Evolutionary conservation across 1,140 invertebrate species (phyloP).

Genomic region (Telenomus remus): DNA sequence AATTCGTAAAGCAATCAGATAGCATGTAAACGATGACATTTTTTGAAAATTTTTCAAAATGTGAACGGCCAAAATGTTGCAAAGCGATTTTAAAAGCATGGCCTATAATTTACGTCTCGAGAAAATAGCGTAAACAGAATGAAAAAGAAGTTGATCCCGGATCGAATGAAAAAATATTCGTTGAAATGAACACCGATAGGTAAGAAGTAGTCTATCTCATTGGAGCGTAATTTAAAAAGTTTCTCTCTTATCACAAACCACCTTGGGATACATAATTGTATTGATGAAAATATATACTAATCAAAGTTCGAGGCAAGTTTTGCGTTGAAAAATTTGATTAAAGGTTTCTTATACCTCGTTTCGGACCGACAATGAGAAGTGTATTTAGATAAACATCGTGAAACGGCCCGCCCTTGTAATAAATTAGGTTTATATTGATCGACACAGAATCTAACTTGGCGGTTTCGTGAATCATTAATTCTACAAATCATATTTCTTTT

Average conservation of each 20-base stretch:
- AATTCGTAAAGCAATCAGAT: no score
- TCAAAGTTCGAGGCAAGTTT: slow-evolving; percentile 47
- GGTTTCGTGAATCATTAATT: not conserved
- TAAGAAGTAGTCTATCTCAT: slow-evolving; percentile 35
- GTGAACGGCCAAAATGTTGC: no score
- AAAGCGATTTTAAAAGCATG: no score
- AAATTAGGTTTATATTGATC: slow-evolving; percentile 46
- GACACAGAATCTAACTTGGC: slow-evolving; percentile 10
- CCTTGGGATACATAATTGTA: slow-evolving; percentile 28
- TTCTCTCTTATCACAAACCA: slow-evolving; percentile 35
- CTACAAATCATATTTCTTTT: not conserved
- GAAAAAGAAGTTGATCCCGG: no score
- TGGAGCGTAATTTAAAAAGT: slow-evolving; percentile 52
- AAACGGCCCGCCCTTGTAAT: slow-evolving; percentile 17
- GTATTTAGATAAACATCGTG: slow-evolving; percentile 52
- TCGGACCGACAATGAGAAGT: slow-evolving; percentile 34
- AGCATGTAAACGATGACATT: no score
- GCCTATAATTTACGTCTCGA: no score
- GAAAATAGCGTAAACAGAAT: no score
- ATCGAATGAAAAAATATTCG: slow-evolving; percentile 10
- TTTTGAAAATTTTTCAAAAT: no score
- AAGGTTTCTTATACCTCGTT: slow-evolving; percentile 42
- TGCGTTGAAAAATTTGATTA: slow-evolving; percentile 32
- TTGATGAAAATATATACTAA: slow-evolving; percentile 46
- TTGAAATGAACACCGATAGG: slow-evolving; percentile 26